Base-by-base conservation (phyloP, 2,888 invertebrate species). In the Alviniconcha strummeri region DNA sequence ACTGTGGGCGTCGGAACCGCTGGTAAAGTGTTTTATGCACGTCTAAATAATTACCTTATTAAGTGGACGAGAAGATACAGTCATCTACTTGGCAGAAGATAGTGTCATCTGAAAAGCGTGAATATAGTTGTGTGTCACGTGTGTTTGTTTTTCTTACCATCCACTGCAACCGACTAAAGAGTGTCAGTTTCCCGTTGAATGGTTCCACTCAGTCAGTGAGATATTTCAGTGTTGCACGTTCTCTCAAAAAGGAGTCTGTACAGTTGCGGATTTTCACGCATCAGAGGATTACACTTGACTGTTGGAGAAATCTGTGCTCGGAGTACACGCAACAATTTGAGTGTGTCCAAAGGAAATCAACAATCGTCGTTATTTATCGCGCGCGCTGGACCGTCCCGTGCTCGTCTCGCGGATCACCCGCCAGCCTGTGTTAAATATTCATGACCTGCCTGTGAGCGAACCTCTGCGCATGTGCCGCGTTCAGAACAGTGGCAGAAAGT, bases 381-480 rank as follows among this genome's bases (percentile, higher is more conserved):
- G 77, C 82, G 82, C 82, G 77, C 67, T 57, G 82, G 82, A 77
- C 77, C 82, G 82, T 69, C 82, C 75, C 82, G 82, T 82, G 79
- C 77, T 56, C 77, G 77, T 77, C 77, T 77, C 75, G 81, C 76
- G 52, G 75, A 76, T 82, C 82, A 77, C 82, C 82, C 82, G 82
- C 82, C n/a, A 77, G 76, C 55, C 77, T 56, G 82, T 82, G 77
- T 76, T 82, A 82, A 82, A 82, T 82, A 82, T 82, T 82, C 82
- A 82, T 82, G 82, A 82, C 64, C 81, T 64, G 60, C 82, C 67
- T 57, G 56, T 77, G 77, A 82, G 76, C 52, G 55, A 76, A 55
- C 82, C 75, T 82, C 82, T 82, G 82, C 82, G 82, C 82, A 82
- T 82, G 82, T 77, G 82, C 82, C 13, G 82, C 76, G 82, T n/a